Evolutionary conservation across 1,140 invertebrate genomes (phyloP).

Genomic region (Lutraria rhynchaena): DNA sequence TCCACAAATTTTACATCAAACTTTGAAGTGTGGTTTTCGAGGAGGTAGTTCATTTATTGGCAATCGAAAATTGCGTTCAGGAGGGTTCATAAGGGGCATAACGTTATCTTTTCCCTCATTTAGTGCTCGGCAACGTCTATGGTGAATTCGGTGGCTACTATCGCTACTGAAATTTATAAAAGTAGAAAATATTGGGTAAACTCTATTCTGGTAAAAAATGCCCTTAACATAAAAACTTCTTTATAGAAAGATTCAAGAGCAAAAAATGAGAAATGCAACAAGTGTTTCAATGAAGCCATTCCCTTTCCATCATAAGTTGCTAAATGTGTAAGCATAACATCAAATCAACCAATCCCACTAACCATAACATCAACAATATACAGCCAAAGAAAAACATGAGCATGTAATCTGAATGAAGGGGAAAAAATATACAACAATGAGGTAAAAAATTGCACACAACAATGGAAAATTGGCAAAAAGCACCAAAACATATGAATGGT

Average conservation of each 20-base stretch:
- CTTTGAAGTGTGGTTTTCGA: slow-evolving; percentile 79
- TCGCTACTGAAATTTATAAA: slow-evolving; percentile 44
- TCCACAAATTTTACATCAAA: slow-evolving; percentile 41
- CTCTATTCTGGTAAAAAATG: too few species aligned
- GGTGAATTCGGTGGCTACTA: slow-evolving; percentile 44
- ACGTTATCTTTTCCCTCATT: slow-evolving; percentile 71
- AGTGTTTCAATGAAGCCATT: too few species aligned
- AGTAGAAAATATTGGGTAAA: not conserved
- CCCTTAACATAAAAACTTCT: too few species aligned
- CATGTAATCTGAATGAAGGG: slow-evolving; percentile 22
- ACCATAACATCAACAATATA: too few species aligned
- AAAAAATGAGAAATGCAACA: too few species aligned
- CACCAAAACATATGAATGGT: slow-evolving; percentile 24
- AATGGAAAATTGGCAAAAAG: slow-evolving; percentile 4
- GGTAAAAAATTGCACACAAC: slow-evolving; percentile 37
- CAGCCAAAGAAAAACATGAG: slow-evolving; percentile 58
- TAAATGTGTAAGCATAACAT: too few species aligned
- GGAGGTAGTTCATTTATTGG: slow-evolving; percentile 69
- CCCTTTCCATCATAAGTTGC: too few species aligned
- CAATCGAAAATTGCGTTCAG: slow-evolving; percentile 64
- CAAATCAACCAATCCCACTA: too few species aligned
- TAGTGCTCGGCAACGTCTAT: slow-evolving; percentile 56
- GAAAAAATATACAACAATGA: slow-evolving; percentile 3
- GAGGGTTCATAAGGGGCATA: slow-evolving; percentile 72
- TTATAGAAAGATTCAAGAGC: too few species aligned